Conservation (phyloP, 2,113 vertebrate species). For the Regulus satrapa region DNA sequence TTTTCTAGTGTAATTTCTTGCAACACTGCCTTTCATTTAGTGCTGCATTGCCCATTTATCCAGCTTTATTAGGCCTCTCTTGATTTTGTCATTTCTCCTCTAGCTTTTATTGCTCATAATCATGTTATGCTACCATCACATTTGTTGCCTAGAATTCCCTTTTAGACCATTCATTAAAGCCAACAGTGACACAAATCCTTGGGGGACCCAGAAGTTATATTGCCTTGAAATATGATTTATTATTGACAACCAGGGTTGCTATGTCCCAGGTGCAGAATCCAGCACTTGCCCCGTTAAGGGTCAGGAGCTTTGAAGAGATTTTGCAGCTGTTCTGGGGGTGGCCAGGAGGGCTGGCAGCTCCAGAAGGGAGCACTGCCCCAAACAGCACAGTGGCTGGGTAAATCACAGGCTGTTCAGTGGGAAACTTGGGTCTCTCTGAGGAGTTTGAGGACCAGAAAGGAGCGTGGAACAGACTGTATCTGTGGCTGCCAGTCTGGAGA, state of each 20-base stretch:
- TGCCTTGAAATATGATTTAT: not conserved
- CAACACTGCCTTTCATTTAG: not conserved
- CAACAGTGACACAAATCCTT: not conserved
- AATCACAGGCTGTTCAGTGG: not conserved
- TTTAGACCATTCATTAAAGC: not conserved
- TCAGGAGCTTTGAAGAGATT: not conserved
- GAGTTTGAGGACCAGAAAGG: not conserved
- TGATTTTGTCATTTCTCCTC: not conserved
- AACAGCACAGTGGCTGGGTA: not conserved
- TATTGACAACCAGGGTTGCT: not conserved
- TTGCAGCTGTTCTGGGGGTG: not conserved
- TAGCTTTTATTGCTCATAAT: not conserved
- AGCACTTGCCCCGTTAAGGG: not conserved
- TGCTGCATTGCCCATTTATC: not conserved
- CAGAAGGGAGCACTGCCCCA: not conserved
- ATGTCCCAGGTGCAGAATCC: not conserved
- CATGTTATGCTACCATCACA: not conserved
- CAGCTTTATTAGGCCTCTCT: not conserved
- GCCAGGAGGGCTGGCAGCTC: not conserved
- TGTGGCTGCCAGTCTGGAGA: not conserved
- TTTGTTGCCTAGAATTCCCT: not conserved
- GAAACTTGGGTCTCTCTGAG: not conserved
- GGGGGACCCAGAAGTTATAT: not conserved
- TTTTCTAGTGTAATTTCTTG: not conserved
- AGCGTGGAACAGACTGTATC: not conserved